Percentiles rank a stretch among this genome's conserved stretches.
phyloP scores from a whole-genome alignment of 2,797 vertebrate species.

The Chaunax sp. region DNA sequence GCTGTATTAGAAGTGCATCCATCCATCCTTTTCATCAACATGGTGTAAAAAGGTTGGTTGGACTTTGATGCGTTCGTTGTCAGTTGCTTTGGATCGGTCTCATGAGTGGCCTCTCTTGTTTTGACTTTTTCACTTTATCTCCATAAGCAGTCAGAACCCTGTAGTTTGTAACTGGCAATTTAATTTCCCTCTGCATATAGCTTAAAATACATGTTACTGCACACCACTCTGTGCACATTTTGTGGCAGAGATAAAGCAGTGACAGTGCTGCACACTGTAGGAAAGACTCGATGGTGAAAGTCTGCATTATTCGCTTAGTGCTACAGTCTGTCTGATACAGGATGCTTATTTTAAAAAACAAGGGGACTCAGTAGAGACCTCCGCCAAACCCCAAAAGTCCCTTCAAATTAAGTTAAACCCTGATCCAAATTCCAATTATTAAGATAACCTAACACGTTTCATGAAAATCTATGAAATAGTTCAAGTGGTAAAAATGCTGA shows the following conservation, averaged over 20 bases:
- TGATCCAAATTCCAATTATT: too few relatives aligned
- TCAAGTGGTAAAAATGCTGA: too few relatives aligned
- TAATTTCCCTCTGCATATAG: background rate
- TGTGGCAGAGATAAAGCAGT: too few relatives aligned
- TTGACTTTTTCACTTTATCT: background rate
- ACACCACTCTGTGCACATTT: background rate
- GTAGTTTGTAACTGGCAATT: background rate
- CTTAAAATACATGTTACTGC: background rate
- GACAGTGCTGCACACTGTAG: too few relatives aligned
- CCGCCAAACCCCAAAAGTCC: too few relatives aligned
- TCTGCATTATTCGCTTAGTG: background rate
- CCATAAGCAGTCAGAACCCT: background rate
- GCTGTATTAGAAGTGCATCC: background rate
- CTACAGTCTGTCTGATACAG: background rate
- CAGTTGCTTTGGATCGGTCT: background rate
- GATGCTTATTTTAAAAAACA: too few relatives aligned
- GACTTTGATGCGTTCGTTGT: background rate
- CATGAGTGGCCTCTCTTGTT: background rate
- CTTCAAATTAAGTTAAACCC: too few relatives aligned
- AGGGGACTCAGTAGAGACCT: too few relatives aligned
- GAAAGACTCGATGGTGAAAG: background rate
- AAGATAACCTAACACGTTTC: too few relatives aligned
- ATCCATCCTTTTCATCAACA: background rate
- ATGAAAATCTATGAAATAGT: too few relatives aligned
- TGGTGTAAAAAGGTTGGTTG: background rate